phyloP scores from a whole-genome alignment of 2,113 vertebrate species.

The Regulus satrapa region DNA sequence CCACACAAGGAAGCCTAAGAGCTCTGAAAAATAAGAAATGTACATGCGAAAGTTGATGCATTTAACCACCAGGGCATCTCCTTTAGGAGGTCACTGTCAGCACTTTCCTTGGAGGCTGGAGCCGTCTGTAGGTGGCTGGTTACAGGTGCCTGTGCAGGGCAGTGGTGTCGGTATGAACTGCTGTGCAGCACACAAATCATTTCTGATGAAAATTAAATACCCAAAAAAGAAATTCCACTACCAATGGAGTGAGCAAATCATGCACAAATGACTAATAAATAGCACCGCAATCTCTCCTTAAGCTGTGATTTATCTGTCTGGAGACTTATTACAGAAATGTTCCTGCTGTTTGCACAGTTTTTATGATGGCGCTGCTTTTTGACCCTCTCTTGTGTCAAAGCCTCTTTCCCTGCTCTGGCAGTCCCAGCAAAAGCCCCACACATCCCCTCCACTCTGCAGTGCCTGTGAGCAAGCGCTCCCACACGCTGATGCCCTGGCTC shows the following conservation, averaged over 20 bases:
- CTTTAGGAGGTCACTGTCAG: background rate
- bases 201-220: conserved; percentile 48
- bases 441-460: accelerated
- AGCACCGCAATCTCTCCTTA: background rate
- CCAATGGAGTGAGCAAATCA: conserved; percentile 41
- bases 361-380: background rate
- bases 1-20: background rate
- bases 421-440: background rate
- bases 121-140: background rate
- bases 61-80: background rate
- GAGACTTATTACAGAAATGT: conserved; percentile 41
- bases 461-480: background rate
- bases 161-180: background rate
- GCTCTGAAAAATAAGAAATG: background rate
- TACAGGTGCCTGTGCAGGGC: background rate
- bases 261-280: conserved; percentile 58
- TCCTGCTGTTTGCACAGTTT: conserved; percentile 21
- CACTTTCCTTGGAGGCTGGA: background rate
- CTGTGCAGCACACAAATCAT: conserved; percentile 31
- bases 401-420: background rate
- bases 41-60: background rate
- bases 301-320: conserved; percentile 49
- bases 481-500: background rate
- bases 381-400: background rate
- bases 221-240: conserved; percentile 36